Evolutionary conservation across 2,113 vertebrate species (phyloP), one percentile per base, ranked within the genome.

Genomic region (Romanogobio albipinnatus): DNA sequence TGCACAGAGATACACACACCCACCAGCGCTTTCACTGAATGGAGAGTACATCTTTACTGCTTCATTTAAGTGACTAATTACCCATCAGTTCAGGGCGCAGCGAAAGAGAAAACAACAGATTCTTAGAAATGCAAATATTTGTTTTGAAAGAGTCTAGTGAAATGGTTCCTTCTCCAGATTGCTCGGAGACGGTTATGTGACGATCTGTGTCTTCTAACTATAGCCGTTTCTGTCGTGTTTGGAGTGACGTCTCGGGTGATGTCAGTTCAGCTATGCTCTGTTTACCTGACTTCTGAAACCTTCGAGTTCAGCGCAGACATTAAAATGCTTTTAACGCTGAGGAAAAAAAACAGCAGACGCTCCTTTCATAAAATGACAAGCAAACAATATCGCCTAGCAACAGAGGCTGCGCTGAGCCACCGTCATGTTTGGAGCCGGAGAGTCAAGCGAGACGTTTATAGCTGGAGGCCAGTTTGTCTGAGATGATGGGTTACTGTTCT

Each of bases 11-110:
- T 45, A 51, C 79, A 84, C 53, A 33, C 66, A 56, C 17, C 39
- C 82, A 82, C 79, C 74, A 84, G 75, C 66, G 76, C 51, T 83
- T 86, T 56, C 75, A 66, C 83, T 77, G 85, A 85, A 81, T 59
- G 71, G 81, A 78, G 74, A 71, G 68, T 53, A 26, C 59, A 56
- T 80, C 70, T 80, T 83, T 26, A 49, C 56, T 83, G 81, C 84
- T 85, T 87, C 36, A 61, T 85, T 89, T 78, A 81, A 85, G 59
- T 74, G 82, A 88, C 81, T 89, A 89, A 87, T 90, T 87, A 73
- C 78, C 80, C 87, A 64, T 87, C 88, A 83, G 59, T 51, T 74
- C 83, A 81, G 33, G 82, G 56, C 64, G 11, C 77, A 51, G 77
- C 29, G 43, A 62, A 80, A 88, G 78, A 81, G 83, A 76, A 45